Evolutionary conservation across 2,113 vertebrate genomes (phyloP), one percentile per base, ranked within the genome.

Genomic region (Cariama cristata): DNA sequence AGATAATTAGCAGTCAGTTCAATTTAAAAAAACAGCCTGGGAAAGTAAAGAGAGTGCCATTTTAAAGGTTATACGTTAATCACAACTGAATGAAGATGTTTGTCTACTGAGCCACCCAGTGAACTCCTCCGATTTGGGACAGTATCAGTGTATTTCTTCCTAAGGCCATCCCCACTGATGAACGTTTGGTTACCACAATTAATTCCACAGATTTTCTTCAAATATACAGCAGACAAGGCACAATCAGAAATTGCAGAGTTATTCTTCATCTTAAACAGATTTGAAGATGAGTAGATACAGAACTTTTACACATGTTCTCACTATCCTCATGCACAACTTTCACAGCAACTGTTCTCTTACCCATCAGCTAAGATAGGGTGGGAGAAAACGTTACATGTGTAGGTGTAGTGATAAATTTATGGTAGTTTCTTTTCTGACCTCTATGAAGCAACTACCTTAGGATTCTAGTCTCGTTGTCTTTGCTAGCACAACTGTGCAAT

Each of bases 11-110:
- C n/a, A 89, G 56, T 42, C 49, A 85, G 44, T 21, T 83, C 11
- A 8, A 23, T 72, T 86, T 44, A 5, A 14, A 82, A 56, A 44
- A 86, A 5, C 27, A 83, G 60, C n/a, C 67, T 4, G 3, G 27
- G 35, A 83, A 64, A 38, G 40, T 52, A 79, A 71, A 71, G 18
- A 32, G 6, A 79, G 76, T 73, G 35, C 7, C 1, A 75, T 62
- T 93, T 96, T 81, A 77, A 94, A 86, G 42, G 62, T 88, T 50
- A 63, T 55, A 42, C 38, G 59, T 72, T 92, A 82, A 81, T 89
- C 66, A 30, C 23, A 72, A 42, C 12, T 24, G 42, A 64, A 53
- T 30, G 13, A 68, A 59, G 44, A 32, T 13, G 12, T 88, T 67
- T 66, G 21, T 50, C 38, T 73, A 35, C 32, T 45, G 50, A 79